A percentile compares a stretch with the other conserved stretches of the same genome.
Conservation (phyloP, 2,888 invertebrate genomes). For the Netelia inedita region DNA sequence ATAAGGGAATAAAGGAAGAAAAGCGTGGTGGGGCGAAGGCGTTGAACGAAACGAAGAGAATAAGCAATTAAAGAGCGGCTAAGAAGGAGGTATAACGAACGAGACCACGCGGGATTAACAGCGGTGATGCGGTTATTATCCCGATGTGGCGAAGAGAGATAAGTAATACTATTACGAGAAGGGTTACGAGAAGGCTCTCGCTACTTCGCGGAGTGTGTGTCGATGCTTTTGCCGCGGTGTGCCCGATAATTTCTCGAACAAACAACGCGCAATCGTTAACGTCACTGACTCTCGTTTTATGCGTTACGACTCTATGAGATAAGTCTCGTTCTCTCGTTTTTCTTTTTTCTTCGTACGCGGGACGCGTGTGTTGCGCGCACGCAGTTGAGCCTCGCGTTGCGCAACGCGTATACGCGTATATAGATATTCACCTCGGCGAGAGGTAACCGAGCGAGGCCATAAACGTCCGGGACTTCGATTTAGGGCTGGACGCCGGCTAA, state of each 20-base stretch:
- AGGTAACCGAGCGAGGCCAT: slow-evolving; percentile 63
- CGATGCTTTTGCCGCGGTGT: slow-evolving; percentile 44
- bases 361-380: slow-evolving; percentile 14
- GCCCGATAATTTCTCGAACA: slow-evolving; percentile 76
- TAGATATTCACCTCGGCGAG: slow-evolving; percentile 5
- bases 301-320: slow-evolving; percentile 76
- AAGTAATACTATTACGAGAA: background rate
- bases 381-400: slow-evolving; percentile 45
- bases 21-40: no score
- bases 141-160: slow-evolving; percentile 8
- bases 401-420: slow-evolving; percentile 37
- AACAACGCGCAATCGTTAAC: slow-evolving; percentile 78
- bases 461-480: slow-evolving; percentile 66
- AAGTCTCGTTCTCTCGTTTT: slow-evolving; percentile 55
- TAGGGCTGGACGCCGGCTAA: slow-evolving; percentile 67
- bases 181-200: background rate
- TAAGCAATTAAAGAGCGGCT: slow-evolving; percentile 69
- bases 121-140: slow-evolving; percentile 34
- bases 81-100: slow-evolving; percentile 41
- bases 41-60: slow-evolving; percentile 24
- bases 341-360: slow-evolving; percentile 29
- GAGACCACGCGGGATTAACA: slow-evolving; percentile 1
- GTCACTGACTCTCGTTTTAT: slow-evolving; percentile 78
- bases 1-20: no score
- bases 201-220: background rate